A percentile compares a stretch with the other conserved stretches of the same genome.
phyloP scores from a whole-genome alignment of 1,140 invertebrate species.

The Diachasmimorpha longicaudata region DNA sequence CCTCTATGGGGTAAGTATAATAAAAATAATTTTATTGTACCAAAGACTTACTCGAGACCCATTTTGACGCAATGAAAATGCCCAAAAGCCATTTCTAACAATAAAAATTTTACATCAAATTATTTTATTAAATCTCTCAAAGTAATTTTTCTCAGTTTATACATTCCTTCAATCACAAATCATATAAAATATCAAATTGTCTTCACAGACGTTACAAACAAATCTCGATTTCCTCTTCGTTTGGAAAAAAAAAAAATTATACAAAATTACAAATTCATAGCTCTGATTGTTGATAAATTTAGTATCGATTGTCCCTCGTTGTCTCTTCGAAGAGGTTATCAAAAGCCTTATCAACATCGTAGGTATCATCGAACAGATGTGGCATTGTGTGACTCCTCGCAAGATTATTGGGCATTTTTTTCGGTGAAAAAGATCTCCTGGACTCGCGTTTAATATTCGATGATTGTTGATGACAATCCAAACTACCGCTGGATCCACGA shows the following conservation, averaged over 20 bases:
- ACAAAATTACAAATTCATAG: not conserved
- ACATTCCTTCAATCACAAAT: not conserved
- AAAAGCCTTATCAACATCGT: constrained; percentile 75
- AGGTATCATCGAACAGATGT: constrained; percentile 67
- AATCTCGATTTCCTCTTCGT: not conserved
- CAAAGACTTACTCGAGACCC: not conserved
- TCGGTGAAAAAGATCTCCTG: constrained; percentile 27
- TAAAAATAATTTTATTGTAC: not conserved
- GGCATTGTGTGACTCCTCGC: constrained; percentile 78
- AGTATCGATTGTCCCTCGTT: not conserved
- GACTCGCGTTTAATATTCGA: constrained; percentile 33
- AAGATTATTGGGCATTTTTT: constrained; percentile 51
- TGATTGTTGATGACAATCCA: not conserved
- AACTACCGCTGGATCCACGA: not conserved
- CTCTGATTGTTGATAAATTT: not conserved
- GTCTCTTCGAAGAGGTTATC: constrained; percentile 69
- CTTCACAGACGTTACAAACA: not conserved
- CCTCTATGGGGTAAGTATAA: not conserved
- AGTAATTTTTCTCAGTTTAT: not conserved
- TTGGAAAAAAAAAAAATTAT: not conserved
- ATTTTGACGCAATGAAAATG: not conserved
- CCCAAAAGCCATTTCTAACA: constrained; percentile 1
- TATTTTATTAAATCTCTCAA: not conserved
- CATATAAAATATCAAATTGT: not conserved
- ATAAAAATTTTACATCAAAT: constrained; percentile 4